Conservation (phyloP, 2,888 invertebrate genomes). For the Ethmia dodecea region DNA sequence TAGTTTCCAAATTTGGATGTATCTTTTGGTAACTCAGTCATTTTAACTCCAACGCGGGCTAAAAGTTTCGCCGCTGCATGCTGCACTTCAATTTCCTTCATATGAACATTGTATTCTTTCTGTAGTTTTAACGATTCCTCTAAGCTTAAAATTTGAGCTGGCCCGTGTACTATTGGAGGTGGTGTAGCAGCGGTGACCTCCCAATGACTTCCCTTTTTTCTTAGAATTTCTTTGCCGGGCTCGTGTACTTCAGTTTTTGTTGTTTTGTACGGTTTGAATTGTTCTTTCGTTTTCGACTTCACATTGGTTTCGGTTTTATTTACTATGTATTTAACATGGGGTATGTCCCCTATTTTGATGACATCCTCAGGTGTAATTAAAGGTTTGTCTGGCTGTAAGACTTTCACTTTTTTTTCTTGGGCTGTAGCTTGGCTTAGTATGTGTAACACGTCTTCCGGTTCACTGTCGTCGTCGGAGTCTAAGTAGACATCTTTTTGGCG, state of each 20-base stretch:
- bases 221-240: conserved; percentile 69
- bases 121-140: conserved; percentile 78
- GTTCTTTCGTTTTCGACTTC: conserved; percentile 42
- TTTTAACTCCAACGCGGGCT: conserved; percentile 50
- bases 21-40: conserved; percentile 48
- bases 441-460: conserved; percentile 76
- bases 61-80: conserved; percentile 76
- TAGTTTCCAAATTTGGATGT: conserved; percentile 52
- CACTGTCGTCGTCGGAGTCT: conserved; percentile 79
- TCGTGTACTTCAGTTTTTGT: conserved; percentile 73
- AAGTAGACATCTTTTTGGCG: conserved; percentile 41
- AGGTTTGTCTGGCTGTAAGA: conserved; percentile 57
- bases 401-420: conserved; percentile 67
- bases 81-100: conserved; percentile 69
- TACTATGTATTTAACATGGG: conserved; percentile 74
- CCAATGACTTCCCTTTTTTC: conserved; percentile 75
- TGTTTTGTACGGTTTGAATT: conserved; percentile 78
- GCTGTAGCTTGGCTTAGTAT: conserved; percentile 75
- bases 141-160: conserved; percentile 68
- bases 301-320: conserved; percentile 63
- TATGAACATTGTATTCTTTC: conserved; percentile 61
- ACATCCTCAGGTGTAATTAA: conserved; percentile 73
- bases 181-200: conserved; percentile 81
- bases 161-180: conserved; percentile 73
- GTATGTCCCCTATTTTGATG: conserved; percentile 56